These are phyloP conservation scores for Zaprionus gabonicus DNA, from an alignment of 1,140 invertebrate genomes.

Conservation along the genomic window DNA sequence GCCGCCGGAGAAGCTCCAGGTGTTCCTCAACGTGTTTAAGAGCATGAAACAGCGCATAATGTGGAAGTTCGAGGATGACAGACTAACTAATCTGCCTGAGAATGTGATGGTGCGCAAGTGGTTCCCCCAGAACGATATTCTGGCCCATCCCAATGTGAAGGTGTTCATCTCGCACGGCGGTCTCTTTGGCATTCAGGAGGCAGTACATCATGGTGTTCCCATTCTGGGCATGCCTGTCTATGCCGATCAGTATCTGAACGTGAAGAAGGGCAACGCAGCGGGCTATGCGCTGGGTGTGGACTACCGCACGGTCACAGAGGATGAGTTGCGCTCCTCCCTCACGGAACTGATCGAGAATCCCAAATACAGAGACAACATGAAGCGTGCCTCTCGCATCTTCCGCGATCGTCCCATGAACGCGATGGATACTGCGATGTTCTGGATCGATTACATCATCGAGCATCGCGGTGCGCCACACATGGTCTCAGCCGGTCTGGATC, in stretches of 20 bases:
- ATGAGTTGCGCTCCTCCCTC: constrained; percentile 78
- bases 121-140: constrained; percentile 87
- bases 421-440: constrained; percentile 86
- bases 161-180: constrained; percentile 88
- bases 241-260: constrained; percentile 85
- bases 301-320: constrained; percentile 65
- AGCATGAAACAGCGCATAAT: constrained; percentile 86
- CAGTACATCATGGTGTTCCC: constrained; percentile 87
- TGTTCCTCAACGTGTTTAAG: constrained; percentile 85
- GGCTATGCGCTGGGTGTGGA: constrained; percentile 62
- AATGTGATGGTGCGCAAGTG: constrained; percentile 87
- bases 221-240: constrained; percentile 87
- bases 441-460: constrained; percentile 87
- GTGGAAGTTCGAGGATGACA: constrained; percentile 87
- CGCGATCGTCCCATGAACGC: constrained; percentile 85
- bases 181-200: constrained; percentile 86
- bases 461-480: constrained; percentile 87
- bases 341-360: constrained; percentile 84
- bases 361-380: constrained; percentile 82
- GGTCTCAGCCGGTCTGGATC: constrained; percentile 85
- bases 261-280: constrained; percentile 58
- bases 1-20: constrained; percentile 81
- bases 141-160: constrained; percentile 86
- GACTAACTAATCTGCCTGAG: constrained; percentile 84
- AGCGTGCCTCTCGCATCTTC: constrained; percentile 84